Base-by-base conservation (phyloP, 2,797 vertebrate species). In the Mico argentatus region DNA sequence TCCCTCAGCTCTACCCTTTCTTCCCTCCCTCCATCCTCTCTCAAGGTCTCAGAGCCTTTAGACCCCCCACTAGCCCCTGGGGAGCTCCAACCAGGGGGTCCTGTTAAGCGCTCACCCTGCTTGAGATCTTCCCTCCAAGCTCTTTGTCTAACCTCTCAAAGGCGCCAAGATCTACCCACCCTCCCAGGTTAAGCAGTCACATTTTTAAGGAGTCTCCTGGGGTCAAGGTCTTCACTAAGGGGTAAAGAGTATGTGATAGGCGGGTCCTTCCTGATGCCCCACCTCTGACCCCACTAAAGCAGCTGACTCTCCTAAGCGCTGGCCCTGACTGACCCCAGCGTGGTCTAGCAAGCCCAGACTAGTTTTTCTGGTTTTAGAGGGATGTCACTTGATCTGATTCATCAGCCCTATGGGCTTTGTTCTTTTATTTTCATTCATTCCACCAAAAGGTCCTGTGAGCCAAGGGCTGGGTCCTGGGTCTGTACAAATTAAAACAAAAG, bases 321-420 rank as follows among this genome's bases (percentile, higher is more conserved):
- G 64, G 77, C 93, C 76, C 27, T 77, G 86, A 92, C 52, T 67
- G 33, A 67, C n/a, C 81, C 81, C 81, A 64, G 48, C 48, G 75
- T 48, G 81, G 4, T 19, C 64, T 8, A 20, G 44, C 77, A 96
- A 80, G 92, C 88, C 96, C 46, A 33, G 86, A 70, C 96, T 39
- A 24, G 95, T 96, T 97, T 88, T 95, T 97, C 96, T 84, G 88
- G 96, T 97, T 97, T 95, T 36, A 93, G 87, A 95, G 44, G 57
- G 92, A 93, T 92, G 94, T 91, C 92, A 96, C 94, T 95, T 88
- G 95, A 88, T 86, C 73, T 92, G 75, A 94, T 39, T 97, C 96
- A 95, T 67, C 82, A 93, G 41, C n/a, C 61, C 55, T 61, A 19
- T 33, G 55, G 85, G 59, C 55, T 95, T 95, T 73, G 85, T 92